Base-by-base conservation (phyloP, 1,140 invertebrate genomes). In the Euwallacea similis region DNA sequence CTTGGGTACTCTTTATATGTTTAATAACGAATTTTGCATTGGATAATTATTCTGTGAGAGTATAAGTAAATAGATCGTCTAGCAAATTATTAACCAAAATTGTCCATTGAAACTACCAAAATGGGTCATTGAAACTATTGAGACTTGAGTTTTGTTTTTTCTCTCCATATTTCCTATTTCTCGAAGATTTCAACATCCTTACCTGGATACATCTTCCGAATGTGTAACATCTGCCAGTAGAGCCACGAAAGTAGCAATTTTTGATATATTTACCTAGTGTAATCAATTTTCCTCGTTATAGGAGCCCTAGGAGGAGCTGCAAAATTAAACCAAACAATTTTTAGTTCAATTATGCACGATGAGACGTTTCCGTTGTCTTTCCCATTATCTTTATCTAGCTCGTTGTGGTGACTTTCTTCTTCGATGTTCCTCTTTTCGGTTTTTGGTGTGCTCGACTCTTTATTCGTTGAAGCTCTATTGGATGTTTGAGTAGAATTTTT, bases 321-420 rank as follows among this genome's bases (percentile, higher is more conserved):
- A 85, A 98, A 98, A 81, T 98, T 98, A 75, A 98, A 96, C 96
- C 96, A 98, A 9, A 97, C 91, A 0, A 91, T 90, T 79, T 93
- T 92, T 6, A 98, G 83, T 78, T 97, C 92, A 53, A 97, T 91
- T 1, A 92, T 85, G 76, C 92, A 93, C 0, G 92, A 93, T 0
- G 91, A 91, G 0, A 88, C 89, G 77, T 90, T 91, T 33, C 87
- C 89, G 63, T 85, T 87, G 80, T 85, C 86, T 76, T 85, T 87
- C 56, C 75, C 78, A 50, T 67, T 61, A n/a, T 72, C 71, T 15
- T 68, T 72, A 8, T 72, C 71, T 41, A 68, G n/a, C 21, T 72
- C 65, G 56, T 58, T 65, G 16, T 47, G 43, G 13, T 59, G 60
- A 65, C 42, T 66, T 9, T 63, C 65, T 6, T 67, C 65, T 56